Evolutionary conservation across 92 coral and sea anemone species (phyloP), one percentile per base, ranked within the genome.

Genomic region (Epizoanthus stellaris): DNA sequence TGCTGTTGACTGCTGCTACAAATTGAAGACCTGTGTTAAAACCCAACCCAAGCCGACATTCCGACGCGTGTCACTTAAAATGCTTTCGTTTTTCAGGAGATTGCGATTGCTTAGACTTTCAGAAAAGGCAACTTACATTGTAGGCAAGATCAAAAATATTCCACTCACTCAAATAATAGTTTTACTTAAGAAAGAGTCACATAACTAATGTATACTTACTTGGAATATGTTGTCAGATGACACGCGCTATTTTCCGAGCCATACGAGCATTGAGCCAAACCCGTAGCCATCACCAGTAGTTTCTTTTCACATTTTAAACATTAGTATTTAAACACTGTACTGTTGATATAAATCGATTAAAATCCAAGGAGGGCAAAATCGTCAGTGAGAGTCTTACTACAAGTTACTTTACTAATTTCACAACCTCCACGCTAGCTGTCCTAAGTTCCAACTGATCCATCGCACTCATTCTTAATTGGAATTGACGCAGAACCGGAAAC

Each of bases 161-260:
- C 73, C 6, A 52, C 36, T 70, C 34, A n/a, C 75, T 14, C 36
- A 70, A 70, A 70, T 40, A 30, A 30, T 30, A 30, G 34, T 30
- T 30, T 30, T 30, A 30, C 36, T 70, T 70, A 70, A 42, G 25
- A 70, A 52, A 42, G 75, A 40, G 30, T 70, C 3, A 34, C 66
- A 61, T 4, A 61, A 61, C 20, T 61, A 30, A 30, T 61, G 49
- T 61, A 70, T 70, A 70, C 75, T 42, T 70, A 70, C 75, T 70
- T n/a, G 30, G 52, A 70, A 70, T 34, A 70, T 49, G 34, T 40
- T 16, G 75, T 70, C 75, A 40, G 75, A 70, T 70, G 75, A 45
- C 77, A 72, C 36, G 36, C 57, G 76, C 76, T 70, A 36, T 53
- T 70, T 70, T 70, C 76, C 76, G 76, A 70, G 36, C 76, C 76